Evolutionary conservation across 2,888 invertebrate species (phyloP).

Genomic region (Gymnosoma rotundatum): DNA sequence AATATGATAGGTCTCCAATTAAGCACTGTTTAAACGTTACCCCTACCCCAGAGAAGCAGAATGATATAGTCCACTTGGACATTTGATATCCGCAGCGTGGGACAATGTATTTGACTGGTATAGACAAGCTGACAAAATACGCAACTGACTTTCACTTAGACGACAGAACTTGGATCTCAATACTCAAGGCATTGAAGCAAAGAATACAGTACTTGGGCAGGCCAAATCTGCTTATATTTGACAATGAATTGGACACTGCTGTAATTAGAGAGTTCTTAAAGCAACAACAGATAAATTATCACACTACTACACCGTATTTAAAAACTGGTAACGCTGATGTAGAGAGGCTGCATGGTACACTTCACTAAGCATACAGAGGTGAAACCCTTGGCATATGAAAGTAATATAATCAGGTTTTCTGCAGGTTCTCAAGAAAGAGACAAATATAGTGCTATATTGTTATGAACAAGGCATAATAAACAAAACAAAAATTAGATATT

Average conservation of each 20-base stretch:
- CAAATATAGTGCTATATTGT: too few relatives aligned
- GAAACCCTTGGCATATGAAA: too few relatives aligned
- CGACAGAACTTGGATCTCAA: constrained; percentile 5
- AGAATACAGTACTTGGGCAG: background rate
- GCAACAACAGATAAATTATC: too few relatives aligned
- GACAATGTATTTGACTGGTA: constrained; percentile 1
- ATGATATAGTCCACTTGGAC: constrained; percentile 16
- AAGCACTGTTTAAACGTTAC: constrained; percentile 14
- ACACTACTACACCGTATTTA: background rate
- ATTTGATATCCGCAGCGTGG: constrained; percentile 1
- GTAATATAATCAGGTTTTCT: too few relatives aligned
- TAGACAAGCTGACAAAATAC: constrained; percentile 13
- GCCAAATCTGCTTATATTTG: background rate
- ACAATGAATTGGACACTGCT: background rate
- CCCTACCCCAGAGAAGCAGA: constrained; percentile 11
- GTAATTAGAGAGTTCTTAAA: background rate
- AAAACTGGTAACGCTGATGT: constrained; percentile 17
- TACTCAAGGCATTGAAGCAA: background rate
- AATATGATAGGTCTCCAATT: constrained; percentile 24
- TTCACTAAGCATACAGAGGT: too few relatives aligned
- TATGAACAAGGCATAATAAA: too few relatives aligned
- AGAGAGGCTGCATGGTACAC: constrained; percentile 6
- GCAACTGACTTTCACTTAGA: background rate
- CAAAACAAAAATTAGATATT: too few relatives aligned
- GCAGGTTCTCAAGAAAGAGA: too few relatives aligned